phyloP scores from a whole-genome alignment of 2,888 invertebrate species.

The Dolomedes plantarius region DNA sequence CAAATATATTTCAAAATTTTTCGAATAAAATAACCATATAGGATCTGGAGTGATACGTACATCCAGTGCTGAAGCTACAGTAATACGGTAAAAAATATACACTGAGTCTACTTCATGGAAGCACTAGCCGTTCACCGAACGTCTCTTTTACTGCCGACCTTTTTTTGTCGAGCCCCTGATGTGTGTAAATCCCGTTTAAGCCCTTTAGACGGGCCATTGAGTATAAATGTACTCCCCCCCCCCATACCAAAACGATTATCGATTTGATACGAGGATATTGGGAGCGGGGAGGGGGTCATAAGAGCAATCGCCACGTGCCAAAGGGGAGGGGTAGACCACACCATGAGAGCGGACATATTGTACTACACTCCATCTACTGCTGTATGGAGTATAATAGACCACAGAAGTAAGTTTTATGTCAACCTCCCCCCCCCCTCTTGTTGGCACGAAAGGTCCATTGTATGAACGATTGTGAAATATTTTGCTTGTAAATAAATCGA shows the following conservation, averaged over 20 bases:
- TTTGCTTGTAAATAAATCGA: too few relatives aligned
- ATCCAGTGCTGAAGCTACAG: too few relatives aligned
- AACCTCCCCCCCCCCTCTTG: neutral
- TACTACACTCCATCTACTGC: neutral
- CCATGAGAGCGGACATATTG: conserved; percentile 45
- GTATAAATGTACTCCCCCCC: conserved; percentile 7
- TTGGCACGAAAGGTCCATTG: conserved; percentile 4
- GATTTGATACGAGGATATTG: too few relatives aligned
- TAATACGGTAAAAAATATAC: too few relatives aligned
- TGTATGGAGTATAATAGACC: neutral
- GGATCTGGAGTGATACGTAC: too few relatives aligned
- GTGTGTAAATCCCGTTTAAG: conserved; percentile 65
- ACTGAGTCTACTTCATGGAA: too few relatives aligned
- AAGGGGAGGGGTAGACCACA: conserved; percentile 17
- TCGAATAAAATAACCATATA: too few relatives aligned
- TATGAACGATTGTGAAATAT: too few relatives aligned
- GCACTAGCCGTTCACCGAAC: too few relatives aligned
- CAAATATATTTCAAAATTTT: too few relatives aligned
- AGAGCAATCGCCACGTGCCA: conserved; percentile 21
- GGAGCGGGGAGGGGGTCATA: conserved; percentile 26
- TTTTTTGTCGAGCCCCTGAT: conserved; percentile 18
- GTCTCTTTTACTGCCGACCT: too few relatives aligned
- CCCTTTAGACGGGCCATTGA: conserved; percentile 58
- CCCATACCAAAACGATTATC: conserved; percentile 44
- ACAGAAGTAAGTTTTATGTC: conserved; percentile 4